These are phyloP conservation scores for Oncorhynchus gorbuscha DNA, from an alignment of 2,113 vertebrate genomes.

Conservation along the genomic window DNA sequence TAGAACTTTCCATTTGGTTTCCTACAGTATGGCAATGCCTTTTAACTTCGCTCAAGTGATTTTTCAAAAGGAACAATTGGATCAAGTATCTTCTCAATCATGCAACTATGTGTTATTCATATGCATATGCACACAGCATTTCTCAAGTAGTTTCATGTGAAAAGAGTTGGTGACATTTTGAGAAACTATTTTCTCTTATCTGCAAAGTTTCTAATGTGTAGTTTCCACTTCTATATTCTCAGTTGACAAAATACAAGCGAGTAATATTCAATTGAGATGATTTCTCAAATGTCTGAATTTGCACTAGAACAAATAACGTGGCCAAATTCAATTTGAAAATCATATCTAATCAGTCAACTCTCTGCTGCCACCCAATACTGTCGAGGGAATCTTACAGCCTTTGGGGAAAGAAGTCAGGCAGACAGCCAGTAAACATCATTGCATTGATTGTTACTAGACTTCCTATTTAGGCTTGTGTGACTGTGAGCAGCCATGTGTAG, in stretches of 20 bases:
- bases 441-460: conserved; percentile 52
- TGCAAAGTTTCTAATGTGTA: conserved; percentile 28
- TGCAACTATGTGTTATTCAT: no score
- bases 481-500: conserved; percentile 17
- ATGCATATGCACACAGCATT: no score
- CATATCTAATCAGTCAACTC: conserved; percentile 64
- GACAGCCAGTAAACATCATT: conserved; percentile 55
- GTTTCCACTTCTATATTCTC: conserved; percentile 1
- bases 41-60: no score
- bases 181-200: neutral
- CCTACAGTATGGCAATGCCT: no score
- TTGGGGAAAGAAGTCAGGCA: conserved; percentile 52
- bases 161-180: neutral
- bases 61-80: no score
- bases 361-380: conserved; percentile 32
- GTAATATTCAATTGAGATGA: conserved; percentile 59
- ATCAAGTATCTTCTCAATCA: no score
- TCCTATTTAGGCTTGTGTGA: conserved; percentile 24
- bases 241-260: conserved; percentile 34
- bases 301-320: conserved; percentile 71
- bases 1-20: no score
- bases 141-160: no score
- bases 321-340: conserved; percentile 61
- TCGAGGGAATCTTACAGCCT: conserved; percentile 24
- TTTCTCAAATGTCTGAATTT: conserved; percentile 80